A percentile compares a stretch with the other conserved stretches of the same genome.
phyloP scores from a whole-genome alignment of 2,113 vertebrate genomes.

The Ophthalmolycus amberensis region DNA sequence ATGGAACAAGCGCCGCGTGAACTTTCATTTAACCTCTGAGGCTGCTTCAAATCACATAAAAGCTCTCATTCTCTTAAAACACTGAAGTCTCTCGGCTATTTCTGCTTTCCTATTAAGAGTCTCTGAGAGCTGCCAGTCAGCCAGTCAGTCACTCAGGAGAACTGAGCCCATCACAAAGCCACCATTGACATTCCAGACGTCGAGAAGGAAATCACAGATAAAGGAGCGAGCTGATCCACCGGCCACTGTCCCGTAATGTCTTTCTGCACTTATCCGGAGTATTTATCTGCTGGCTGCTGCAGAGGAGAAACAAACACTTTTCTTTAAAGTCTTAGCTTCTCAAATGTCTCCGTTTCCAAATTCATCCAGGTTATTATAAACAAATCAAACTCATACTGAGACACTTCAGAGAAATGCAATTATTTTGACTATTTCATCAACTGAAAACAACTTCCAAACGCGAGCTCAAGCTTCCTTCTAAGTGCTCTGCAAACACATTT shows the following conservation, averaged over 20 bases:
- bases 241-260: slow-evolving; percentile 42
- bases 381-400: not conserved
- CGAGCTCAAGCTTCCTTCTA: slow-evolving; percentile 12
- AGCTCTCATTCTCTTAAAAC: slow-evolving; percentile 42
- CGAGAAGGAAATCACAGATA: slow-evolving; percentile 58
- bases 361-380: not conserved
- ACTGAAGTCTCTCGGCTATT: slow-evolving; percentile 2
- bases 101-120: slow-evolving; percentile 25
- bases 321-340: not conserved
- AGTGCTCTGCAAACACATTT: slow-evolving; percentile 73
- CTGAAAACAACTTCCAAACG: slow-evolving; percentile 4
- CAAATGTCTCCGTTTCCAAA: not conserved
- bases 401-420: not conserved
- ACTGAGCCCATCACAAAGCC: slow-evolving; percentile 68
- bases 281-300: slow-evolving; percentile 24
- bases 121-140: slow-evolving; percentile 64
- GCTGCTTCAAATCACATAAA: slow-evolving; percentile 47
- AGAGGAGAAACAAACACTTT: not conserved
- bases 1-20: slow-evolving; percentile 18
- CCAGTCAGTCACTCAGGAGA: slow-evolving; percentile 63
- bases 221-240: slow-evolving; percentile 55
- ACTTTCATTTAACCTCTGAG: slow-evolving; percentile 29
- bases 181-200: slow-evolving; percentile 77
- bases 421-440: not conserved
- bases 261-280: slow-evolving; percentile 30